Percentiles rank a stretch among this genome's conserved stretches.
phyloP scores from a whole-genome alignment of 1,140 invertebrate genomes.

The Drosophila lacteicornis region DNA sequence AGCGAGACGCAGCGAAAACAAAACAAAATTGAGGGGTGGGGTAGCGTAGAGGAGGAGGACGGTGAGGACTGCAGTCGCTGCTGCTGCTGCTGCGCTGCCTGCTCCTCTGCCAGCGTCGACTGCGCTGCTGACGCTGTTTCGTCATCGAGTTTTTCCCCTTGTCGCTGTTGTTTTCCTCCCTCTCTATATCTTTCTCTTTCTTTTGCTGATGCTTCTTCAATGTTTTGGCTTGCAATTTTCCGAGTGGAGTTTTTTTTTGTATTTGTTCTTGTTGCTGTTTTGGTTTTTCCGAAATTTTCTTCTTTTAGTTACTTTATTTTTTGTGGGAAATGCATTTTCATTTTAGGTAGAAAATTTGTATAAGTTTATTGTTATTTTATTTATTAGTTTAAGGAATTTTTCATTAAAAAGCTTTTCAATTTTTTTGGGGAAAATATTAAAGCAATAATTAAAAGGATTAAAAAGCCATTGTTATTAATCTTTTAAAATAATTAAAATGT shows the following conservation, averaged over 20 bases:
- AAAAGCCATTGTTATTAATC: too few species aligned
- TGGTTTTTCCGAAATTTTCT: neutral
- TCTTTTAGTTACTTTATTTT: neutral
- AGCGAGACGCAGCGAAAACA: constrained; percentile 71
- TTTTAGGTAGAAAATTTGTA: too few species aligned
- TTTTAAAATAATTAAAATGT: too few species aligned
- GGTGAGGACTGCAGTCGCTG: constrained; percentile 33
- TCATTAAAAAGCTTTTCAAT: too few species aligned
- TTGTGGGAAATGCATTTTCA: too few species aligned
- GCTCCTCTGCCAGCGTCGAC: neutral
- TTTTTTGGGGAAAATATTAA: too few species aligned
- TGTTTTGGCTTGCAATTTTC: constrained; percentile 6
- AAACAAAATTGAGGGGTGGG: constrained; percentile 68
- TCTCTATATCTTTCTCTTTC: neutral
- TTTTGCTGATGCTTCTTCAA: constrained; percentile 1
- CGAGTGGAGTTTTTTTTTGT: neutral
- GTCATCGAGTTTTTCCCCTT: constrained; percentile 53
- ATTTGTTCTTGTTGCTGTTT: neutral
- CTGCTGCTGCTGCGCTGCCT: constrained; percentile 24
- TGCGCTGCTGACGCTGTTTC: constrained; percentile 39
- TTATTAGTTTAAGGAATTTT: neutral
- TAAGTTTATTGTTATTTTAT: neutral
- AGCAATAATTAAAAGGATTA: too few species aligned
- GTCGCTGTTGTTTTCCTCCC: constrained; percentile 1
- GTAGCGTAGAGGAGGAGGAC: constrained; percentile 10